Conservation (phyloP, 2,888 invertebrate species). For the Chymomyza amoena region DNA sequence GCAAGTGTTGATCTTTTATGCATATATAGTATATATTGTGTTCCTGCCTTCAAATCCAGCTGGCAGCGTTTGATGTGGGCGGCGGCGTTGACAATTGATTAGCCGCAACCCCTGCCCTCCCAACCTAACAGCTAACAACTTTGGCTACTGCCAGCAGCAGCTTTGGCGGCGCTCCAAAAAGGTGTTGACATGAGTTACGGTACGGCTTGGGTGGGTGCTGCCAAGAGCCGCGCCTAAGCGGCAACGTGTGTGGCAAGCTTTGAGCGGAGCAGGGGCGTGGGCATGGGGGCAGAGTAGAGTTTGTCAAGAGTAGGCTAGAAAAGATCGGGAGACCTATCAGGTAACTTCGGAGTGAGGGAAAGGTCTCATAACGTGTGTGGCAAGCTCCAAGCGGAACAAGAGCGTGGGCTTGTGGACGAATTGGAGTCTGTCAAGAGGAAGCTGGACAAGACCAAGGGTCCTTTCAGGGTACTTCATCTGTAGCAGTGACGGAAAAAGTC, state of each 20-base stretch:
- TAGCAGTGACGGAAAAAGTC: no score
- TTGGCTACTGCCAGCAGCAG: conserved; percentile 33
- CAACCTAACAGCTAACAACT: conserved; percentile 18
- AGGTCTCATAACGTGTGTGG: no score
- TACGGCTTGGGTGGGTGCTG: conserved; percentile 17
- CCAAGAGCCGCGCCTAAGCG: conserved; percentile 3
- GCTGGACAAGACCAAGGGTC: no score
- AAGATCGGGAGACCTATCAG: no score
- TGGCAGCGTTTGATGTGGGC: conserved; percentile 65
- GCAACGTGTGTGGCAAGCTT: conserved; percentile 6
- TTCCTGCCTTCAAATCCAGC: background rate
- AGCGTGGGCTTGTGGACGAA: no score
- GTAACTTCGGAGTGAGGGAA: no score
- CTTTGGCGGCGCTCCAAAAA: conserved; percentile 33
- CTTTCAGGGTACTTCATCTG: no score
- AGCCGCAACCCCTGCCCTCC: conserved; percentile 32
- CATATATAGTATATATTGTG: conserved; percentile 13
- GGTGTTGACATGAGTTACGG: conserved; percentile 55
- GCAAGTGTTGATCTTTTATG: conserved; percentile 70
- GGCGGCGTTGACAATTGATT: conserved; percentile 71
- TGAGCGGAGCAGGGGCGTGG: no score
- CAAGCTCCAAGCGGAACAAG: no score
- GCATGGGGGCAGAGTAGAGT: no score
- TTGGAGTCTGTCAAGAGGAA: no score
- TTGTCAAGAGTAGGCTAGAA: no score